Evolutionary conservation across 2,888 invertebrate genomes (phyloP), one percentile per base, ranked within the genome.

Genomic region (Sepiola atlantica): DNA sequence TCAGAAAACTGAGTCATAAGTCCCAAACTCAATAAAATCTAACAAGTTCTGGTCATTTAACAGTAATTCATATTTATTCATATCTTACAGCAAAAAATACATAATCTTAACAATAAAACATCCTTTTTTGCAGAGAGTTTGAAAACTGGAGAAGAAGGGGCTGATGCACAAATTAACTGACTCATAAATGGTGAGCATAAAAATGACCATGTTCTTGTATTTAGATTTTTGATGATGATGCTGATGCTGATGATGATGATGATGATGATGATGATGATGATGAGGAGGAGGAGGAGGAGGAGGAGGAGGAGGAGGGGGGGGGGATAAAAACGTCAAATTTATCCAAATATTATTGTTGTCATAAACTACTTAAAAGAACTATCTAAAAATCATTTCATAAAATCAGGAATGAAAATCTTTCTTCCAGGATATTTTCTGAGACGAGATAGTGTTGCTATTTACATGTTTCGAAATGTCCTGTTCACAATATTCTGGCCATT

Each of bases 61-160:
- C n/a, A n/a, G n/a, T n/a, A n/a, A 77, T 77, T 77, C 77, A 77
- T 77, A 77, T 77, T 77, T 77, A 77, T 77, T 77, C 77, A 77
- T 32, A 16, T 18, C 77, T 77, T 45, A 45, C 45, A 77, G n/a
- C 77, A 77, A 14, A 77, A 77, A 77, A 77, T 45, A 45, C 77
- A 77, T 4, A 10, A 14, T n/a, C 2, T 77, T 12, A 16, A 4
- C 14, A 2, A 8, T 32, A 45, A 45, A 45, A 16, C 16, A 1
- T 77, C n/a, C n/a, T 77, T 77, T 77, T 77, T 18, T 16, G 0
- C n/a, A 16, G 12, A 10, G 77, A 4, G 28, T 20, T 57, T 21
- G 77, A 14, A 14, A 10, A 45, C 8, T 12, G 28, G 24, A 21
- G 2, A n/a, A 32, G 12, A n/a, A n/a, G 12, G n/a, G n/a, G 16